These are phyloP conservation scores for Tenthredo livida DNA, from an alignment of 2,888 invertebrate genomes.

Conservation along the genomic window DNA sequence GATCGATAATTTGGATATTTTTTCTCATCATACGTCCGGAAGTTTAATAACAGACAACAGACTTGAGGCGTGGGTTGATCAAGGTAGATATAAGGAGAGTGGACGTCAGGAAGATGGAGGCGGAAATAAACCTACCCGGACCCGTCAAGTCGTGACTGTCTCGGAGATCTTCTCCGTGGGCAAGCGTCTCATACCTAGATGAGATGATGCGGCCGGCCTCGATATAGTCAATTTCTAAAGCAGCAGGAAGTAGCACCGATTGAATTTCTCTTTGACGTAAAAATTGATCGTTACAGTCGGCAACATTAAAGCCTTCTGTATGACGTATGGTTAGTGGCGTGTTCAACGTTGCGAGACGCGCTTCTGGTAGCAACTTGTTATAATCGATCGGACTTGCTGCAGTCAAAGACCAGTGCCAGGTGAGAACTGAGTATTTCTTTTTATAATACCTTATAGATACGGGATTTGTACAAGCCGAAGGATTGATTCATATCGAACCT, in stretches of 20 bases:
- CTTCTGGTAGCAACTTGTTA: slow-evolving; percentile 30
- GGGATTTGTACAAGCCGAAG: slow-evolving; percentile 4
- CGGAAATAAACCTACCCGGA: slow-evolving; percentile 26
- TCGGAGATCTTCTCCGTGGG: slow-evolving; percentile 14
- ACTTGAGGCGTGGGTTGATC: slow-evolving; percentile 21
- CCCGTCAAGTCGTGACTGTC: slow-evolving; percentile 38
- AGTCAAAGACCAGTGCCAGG: background rate
- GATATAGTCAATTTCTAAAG: slow-evolving; percentile 6
- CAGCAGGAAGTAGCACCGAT: slow-evolving; percentile 30
- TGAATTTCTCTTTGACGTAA: slow-evolving; percentile 34
- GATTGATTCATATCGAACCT: background rate
- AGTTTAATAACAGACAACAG: background rate
- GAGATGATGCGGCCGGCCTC: background rate
- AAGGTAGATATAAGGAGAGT: background rate
- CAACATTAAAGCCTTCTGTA: slow-evolving; percentile 13
- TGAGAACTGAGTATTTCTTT: slow-evolving; percentile 20
- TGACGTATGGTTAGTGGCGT: slow-evolving; percentile 37
- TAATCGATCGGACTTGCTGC: background rate
- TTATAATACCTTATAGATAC: background rate
- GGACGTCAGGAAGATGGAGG: slow-evolving; percentile 19
- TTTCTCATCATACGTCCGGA: background rate
- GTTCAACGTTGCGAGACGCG: slow-evolving; percentile 36
- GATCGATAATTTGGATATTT: background rate
- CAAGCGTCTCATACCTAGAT: background rate
- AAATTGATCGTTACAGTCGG: slow-evolving; percentile 34